Conservation (phyloP, 1,140 invertebrate species). For the Oscheius sp. region DNA sequence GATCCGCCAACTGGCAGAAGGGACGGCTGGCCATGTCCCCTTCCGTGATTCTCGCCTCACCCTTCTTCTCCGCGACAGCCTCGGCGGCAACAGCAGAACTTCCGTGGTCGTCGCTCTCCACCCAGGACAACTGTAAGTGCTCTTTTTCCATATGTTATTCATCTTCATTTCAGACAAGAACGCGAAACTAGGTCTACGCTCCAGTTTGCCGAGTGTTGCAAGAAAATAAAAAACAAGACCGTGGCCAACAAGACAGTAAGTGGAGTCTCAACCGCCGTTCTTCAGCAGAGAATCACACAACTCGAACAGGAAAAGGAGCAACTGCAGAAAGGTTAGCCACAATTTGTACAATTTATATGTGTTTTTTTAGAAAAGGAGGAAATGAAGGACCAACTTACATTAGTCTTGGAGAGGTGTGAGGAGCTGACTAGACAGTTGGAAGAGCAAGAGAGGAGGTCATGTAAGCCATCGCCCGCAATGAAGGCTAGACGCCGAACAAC, state of each 20-base stretch:
- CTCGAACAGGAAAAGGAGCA: no score
- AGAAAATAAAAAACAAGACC: constrained; percentile 34
- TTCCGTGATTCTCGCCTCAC: constrained; percentile 88
- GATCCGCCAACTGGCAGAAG: constrained; percentile 76
- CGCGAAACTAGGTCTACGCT: constrained; percentile 81
- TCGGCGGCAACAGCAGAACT: constrained; percentile 88
- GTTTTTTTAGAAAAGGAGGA: no score
- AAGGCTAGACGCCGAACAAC: no score
- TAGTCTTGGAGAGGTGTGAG: no score
- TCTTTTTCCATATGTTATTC: not conserved
- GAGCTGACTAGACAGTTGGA: no score
- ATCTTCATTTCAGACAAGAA: constrained; percentile 62
- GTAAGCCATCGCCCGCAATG: no score
- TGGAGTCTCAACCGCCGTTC: constrained; percentile 23
- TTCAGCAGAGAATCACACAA: not conserved
- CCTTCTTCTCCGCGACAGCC: constrained; percentile 79
- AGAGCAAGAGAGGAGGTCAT: no score
- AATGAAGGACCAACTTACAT: no score
- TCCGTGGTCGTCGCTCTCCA: constrained; percentile 73
- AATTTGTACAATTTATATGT: no score
- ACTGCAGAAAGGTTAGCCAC: no score
- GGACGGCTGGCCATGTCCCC: constrained; percentile 74
- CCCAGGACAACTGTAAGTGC: constrained; percentile 65
- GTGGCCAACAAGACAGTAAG: constrained; percentile 34
- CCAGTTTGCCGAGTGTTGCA: constrained; percentile 66